phyloP scores from a whole-genome alignment of 2,113 vertebrate species.

The Narcine bancroftii region DNA sequence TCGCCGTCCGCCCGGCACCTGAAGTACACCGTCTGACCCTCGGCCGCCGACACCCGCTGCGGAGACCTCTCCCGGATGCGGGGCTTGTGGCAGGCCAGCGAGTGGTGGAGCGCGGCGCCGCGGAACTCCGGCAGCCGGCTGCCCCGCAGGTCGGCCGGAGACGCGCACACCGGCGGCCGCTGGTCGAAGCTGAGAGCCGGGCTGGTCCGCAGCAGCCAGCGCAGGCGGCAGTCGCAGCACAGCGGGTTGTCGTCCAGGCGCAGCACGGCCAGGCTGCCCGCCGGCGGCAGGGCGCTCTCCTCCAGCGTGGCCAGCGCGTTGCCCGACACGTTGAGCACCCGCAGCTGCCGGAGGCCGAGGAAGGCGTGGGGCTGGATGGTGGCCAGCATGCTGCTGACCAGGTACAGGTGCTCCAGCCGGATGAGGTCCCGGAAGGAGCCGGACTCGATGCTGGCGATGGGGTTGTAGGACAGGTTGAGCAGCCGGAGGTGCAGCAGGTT shows the following conservation, averaged over 20 bases:
- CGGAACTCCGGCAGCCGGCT: conserved; percentile 75
- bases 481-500: conserved; percentile 78
- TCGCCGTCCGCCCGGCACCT: conserved; percentile 84
- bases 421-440: conserved; percentile 81
- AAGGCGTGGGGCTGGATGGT: conserved; percentile 79
- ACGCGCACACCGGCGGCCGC: conserved; percentile 72
- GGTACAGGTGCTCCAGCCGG: conserved; percentile 86
- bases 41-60: conserved; percentile 70
- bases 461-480: conserved; percentile 90
- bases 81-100: conserved; percentile 90
- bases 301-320: conserved; percentile 83
- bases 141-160: conserved; percentile 74
- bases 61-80: conserved; percentile 84
- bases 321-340: conserved; percentile 82
- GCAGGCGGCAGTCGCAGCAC: conserved; percentile 88
- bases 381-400: conserved; percentile 73
- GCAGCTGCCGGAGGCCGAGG: conserved; percentile 78
- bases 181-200: conserved; percentile 88
- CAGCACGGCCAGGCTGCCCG: conserved; percentile 83
- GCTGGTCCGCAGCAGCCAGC: conserved; percentile 89
- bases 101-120: conserved; percentile 84
- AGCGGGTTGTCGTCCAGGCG: conserved; percentile 85
- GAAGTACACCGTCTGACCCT: conserved; percentile 80
- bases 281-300: conserved; percentile 82
- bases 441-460: conserved; percentile 79